Evolutionary conservation across 2,888 invertebrate genomes (phyloP).

Genomic region (Drosophila kambysellisi): DNA sequence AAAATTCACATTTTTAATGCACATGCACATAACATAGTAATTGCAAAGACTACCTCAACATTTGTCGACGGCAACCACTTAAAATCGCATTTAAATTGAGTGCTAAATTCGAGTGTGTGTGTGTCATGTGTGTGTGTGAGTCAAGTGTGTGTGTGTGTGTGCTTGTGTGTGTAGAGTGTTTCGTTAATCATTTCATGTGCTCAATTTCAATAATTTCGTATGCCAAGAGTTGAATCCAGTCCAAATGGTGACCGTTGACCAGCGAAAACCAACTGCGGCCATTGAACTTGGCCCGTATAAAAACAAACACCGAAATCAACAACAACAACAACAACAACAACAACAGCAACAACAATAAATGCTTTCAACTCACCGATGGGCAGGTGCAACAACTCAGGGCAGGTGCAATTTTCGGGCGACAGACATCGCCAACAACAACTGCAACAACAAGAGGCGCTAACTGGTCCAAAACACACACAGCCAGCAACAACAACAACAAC

Average conservation of each 20-base stretch:
- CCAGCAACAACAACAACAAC: constrained; percentile 33
- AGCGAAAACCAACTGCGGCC: constrained; percentile 39
- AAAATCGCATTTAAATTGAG: constrained; percentile 27
- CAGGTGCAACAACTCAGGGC: constrained; percentile 69
- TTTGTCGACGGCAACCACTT: constrained; percentile 14
- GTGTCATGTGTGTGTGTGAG: background rate
- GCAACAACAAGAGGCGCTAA: constrained; percentile 52
- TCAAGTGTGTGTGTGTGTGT: background rate
- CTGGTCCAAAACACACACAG: constrained; percentile 56
- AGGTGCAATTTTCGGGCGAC: constrained; percentile 70
- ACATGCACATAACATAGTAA: background rate
- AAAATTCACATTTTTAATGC: background rate
- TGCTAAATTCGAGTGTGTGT: background rate
- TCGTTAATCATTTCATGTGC: constrained; percentile 24
- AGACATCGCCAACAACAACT: constrained; percentile 16
- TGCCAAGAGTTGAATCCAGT: constrained; percentile 25
- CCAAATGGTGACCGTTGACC: constrained; percentile 39
- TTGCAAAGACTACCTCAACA: constrained; percentile 21
- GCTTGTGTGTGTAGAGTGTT: constrained; percentile 1
- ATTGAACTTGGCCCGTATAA: constrained; percentile 61
- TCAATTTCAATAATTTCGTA: constrained; percentile 51
- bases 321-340: constrained; percentile 22
- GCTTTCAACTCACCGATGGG: constrained; percentile 53
- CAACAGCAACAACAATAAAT: constrained; percentile 31
- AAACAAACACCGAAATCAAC: constrained; percentile 55